phyloP scores from a whole-genome alignment of 2,113 vertebrate species.

The Xerus inauris region DNA sequence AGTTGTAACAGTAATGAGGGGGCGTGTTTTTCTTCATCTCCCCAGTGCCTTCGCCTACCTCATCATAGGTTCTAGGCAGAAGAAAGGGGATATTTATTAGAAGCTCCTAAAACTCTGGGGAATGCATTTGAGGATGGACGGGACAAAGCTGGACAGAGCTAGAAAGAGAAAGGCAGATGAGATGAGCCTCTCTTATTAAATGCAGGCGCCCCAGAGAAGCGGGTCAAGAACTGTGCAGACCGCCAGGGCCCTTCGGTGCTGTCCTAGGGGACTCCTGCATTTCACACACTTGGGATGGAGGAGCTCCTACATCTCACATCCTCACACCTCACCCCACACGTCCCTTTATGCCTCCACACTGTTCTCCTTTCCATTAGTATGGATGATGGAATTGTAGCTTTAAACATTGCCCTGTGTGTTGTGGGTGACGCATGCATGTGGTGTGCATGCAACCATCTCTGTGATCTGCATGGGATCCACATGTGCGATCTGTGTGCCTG shows the following conservation, averaged over 20 bases:
- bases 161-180: not conserved
- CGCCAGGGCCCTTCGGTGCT: accelerated
- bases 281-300: accelerated
- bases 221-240: not conserved
- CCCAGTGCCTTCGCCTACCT: not conserved
- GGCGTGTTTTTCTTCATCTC: not conserved
- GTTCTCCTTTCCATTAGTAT: too few relatives aligned
- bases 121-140: too few relatives aligned
- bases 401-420: accelerated
- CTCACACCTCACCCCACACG: not conserved
- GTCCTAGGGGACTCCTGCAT: accelerated
- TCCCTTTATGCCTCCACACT: too few relatives aligned
- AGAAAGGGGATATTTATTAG: not conserved
- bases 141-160: not conserved
- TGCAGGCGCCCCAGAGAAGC: accelerated
- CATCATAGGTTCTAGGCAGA: not conserved
- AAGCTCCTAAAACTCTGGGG: too few relatives aligned
- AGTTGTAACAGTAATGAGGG: not conserved
- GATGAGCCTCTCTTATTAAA: not conserved
- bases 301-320: accelerated
- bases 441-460: accelerated
- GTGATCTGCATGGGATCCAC: accelerated
- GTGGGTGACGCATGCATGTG: not conserved
- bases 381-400: not conserved
- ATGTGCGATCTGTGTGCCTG: not conserved